Conservation (phyloP, 2,888 invertebrate species). For the Pachliopta kotzebuea region DNA sequence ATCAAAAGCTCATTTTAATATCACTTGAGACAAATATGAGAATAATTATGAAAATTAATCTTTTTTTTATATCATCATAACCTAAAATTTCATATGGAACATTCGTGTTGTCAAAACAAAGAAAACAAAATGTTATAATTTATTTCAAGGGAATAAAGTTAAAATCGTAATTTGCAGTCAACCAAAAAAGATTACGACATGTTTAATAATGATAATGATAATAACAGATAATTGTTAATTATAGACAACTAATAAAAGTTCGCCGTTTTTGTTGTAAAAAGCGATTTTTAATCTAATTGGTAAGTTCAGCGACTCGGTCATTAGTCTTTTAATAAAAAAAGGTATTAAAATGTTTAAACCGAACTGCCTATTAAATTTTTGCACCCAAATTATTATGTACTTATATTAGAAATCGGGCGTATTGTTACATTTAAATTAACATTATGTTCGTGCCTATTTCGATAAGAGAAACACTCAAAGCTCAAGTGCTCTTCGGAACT, state of each 20-base stretch:
- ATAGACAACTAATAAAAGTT: background rate
- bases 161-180: too few species aligned
- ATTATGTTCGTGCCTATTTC: slow-evolving; percentile 23
- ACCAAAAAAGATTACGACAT: too few species aligned
- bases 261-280: background rate
- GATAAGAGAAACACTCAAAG: slow-evolving; percentile 28
- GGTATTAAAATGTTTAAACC: background rate
- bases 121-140: too few species aligned
- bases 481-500: slow-evolving; percentile 25
- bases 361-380: background rate
- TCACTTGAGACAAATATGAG: too few species aligned
- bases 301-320: background rate
- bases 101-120: too few species aligned
- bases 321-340: background rate
- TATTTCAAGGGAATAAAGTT: too few species aligned
- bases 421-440: slow-evolving; percentile 27
- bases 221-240: background rate
- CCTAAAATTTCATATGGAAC: too few species aligned
- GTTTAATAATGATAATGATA: too few species aligned
- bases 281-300: background rate
- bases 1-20: too few species aligned
- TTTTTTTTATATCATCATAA: too few species aligned
- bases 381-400: background rate
- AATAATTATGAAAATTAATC: too few species aligned
- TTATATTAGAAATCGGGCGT: background rate